Evolutionary conservation across 2,888 invertebrate genomes (phyloP).

Genomic region (Microdon myrmicae): DNA sequence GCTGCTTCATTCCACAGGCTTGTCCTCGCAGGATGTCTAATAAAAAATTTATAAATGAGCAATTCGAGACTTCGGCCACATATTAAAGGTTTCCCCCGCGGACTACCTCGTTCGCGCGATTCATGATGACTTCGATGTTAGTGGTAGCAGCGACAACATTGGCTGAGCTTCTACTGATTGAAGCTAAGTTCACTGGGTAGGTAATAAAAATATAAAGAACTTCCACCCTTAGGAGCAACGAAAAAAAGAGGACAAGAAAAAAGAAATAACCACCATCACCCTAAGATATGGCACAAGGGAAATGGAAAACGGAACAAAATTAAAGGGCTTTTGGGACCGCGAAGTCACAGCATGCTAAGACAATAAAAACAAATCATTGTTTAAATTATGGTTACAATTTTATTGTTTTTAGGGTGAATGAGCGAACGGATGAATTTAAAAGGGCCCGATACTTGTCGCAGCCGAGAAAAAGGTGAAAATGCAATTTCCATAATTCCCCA

Average conservation of each 20-base stretch:
- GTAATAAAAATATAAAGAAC: slow-evolving; percentile 47
- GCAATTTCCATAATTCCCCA: slow-evolving; percentile 44
- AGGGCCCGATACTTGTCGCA: slow-evolving; percentile 7
- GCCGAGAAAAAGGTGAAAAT: slow-evolving; percentile 37
- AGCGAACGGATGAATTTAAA: slow-evolving; percentile 20
- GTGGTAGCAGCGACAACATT: slow-evolving; percentile 25
- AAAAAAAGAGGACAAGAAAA: slow-evolving; percentile 8
- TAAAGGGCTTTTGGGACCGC: slow-evolving; percentile 49
- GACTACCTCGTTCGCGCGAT: slow-evolving; percentile 32
- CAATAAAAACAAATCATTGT: slow-evolving; percentile 53
- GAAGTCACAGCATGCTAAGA: slow-evolving; percentile 49
- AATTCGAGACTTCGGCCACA: slow-evolving; percentile 53
- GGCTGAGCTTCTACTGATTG: slow-evolving; percentile 44
- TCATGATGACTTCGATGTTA: slow-evolving; percentile 21
- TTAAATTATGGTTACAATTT: slow-evolving; percentile 52
- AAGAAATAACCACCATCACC: slow-evolving; percentile 1
- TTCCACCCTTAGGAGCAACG: slow-evolving; percentile 37
- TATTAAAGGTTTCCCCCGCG: slow-evolving; percentile 53
- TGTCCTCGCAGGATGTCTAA: slow-evolving; percentile 55
- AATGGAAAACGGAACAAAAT: slow-evolving; percentile 45
- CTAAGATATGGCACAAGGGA: slow-evolving; percentile 14
- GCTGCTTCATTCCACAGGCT: slow-evolving; percentile 43
- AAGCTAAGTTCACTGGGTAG: slow-evolving; percentile 44
- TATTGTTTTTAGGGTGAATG: slow-evolving; percentile 49
- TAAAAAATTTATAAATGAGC: slow-evolving; percentile 57